Conservation (phyloP, 2,797 vertebrate species). For the Sebastolobus altivelis region DNA sequence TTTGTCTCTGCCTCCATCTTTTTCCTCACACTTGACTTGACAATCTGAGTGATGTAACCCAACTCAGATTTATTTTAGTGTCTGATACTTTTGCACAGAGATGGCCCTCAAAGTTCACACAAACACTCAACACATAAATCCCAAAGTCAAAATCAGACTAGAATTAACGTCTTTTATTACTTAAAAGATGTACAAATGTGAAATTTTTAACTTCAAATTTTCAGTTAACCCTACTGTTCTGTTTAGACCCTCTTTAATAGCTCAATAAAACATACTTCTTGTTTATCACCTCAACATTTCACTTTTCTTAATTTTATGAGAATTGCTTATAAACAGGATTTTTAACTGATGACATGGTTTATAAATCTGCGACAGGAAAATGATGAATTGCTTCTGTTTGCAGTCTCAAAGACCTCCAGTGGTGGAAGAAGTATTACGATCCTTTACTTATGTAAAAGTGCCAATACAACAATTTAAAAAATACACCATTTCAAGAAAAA, state of each 20-base stretch:
- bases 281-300: not conserved
- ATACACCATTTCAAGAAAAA: no score
- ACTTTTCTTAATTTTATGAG: no score
- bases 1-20: not conserved
- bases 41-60: conserved; percentile 12
- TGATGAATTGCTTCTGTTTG: not conserved
- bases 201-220: not conserved
- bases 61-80: not conserved
- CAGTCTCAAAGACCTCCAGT: not conserved
- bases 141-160: not conserved
- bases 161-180: not conserved
- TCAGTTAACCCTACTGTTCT: not conserved
- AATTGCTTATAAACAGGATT: no score
- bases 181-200: not conserved
- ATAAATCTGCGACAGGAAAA: not conserved
- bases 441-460: not conserved
- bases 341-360: no score
- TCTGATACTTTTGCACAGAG: not conserved
- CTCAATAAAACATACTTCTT: not conserved
- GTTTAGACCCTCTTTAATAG: not conserved
- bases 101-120: not conserved
- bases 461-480: not conserved
- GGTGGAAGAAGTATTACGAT: not conserved
- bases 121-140: not conserved
- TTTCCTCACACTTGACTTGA: conserved; percentile 21